Conservation (phyloP, 2,113 vertebrate species). For the Ptilorrhoa leucosticta region DNA sequence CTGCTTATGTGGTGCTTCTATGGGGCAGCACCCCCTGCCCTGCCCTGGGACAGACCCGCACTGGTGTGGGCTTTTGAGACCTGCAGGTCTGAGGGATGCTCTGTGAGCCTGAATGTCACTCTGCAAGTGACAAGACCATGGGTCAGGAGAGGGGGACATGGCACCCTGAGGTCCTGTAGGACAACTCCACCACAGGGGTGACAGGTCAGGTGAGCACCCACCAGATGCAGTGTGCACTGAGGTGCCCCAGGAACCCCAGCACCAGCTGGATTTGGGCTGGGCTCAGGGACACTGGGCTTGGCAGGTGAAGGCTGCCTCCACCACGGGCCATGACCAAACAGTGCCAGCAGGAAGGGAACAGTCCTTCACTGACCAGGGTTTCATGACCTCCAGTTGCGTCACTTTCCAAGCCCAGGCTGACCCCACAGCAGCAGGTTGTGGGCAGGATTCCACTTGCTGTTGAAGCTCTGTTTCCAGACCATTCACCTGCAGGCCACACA, state of each 20-base stretch:
- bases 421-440: not conserved
- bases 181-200: rapidly evolving
- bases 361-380: not conserved
- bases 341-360: not conserved
- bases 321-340: rapidly evolving
- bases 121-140: not conserved
- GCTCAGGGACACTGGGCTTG: not conserved
- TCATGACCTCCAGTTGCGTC: rapidly evolving
- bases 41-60: not conserved
- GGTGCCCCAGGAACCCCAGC: not conserved
- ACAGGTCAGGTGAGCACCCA: no score
- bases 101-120: not conserved
- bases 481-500: not conserved
- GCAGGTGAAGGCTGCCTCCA: not conserved
- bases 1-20: not conserved
- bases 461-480: not conserved
- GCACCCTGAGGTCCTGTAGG: not conserved
- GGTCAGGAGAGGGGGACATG: not conserved
- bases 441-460: not conserved
- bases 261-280: not conserved
- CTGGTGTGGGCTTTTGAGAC: not conserved
- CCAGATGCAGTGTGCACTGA: not conserved
- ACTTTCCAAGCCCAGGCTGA: not conserved
- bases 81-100: not conserved
- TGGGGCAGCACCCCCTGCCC: not conserved